Conservation (phyloP, 64 coral and sea anemone species). For the Porites lutea region DNA sequence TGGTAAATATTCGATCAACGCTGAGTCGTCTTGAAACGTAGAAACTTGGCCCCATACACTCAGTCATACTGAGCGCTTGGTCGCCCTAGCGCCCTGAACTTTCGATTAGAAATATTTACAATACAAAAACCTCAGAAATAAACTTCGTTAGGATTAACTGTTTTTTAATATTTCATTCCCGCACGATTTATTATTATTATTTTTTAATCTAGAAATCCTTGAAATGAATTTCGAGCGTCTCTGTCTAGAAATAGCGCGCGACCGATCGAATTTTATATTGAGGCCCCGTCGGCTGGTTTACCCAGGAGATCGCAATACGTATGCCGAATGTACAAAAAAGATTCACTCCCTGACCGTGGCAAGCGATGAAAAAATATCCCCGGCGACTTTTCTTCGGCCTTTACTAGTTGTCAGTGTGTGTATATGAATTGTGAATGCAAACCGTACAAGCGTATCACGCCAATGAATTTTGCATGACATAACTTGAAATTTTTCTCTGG, state of each 20-base stretch:
- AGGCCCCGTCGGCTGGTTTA: constrained; percentile 3
- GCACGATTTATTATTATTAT: neutral
- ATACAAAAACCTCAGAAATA: constrained; percentile 17
- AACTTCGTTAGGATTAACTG: constrained; percentile 45
- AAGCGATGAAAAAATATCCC: constrained; percentile 25
- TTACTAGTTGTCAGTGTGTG: constrained; percentile 42
- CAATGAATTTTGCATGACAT: constrained; percentile 59
- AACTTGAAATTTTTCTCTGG: constrained; percentile 42
- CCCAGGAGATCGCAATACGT: constrained; percentile 29
- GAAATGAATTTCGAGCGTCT: constrained; percentile 35
- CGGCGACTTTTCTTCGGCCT: constrained; percentile 27
- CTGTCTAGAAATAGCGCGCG: constrained; percentile 37
- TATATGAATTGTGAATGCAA: constrained; percentile 3
- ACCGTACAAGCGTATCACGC: constrained; percentile 37
- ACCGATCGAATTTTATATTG: constrained; percentile 18
- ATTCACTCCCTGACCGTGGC: neutral
- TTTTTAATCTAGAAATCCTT: neutral
- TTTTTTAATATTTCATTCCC: constrained; percentile 51
- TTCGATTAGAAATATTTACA: constrained; percentile 28
- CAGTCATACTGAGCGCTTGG: neutral
- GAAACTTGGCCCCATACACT: constrained; percentile 4
- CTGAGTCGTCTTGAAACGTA: neutral
- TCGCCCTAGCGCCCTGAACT: neutral
- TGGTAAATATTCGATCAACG: constrained; percentile 26
- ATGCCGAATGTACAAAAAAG: constrained; percentile 52